Evolutionary conservation across 2,797 vertebrate species (phyloP), one percentile per base, ranked within the genome.

Genomic region (Gadopsis marmoratus): DNA sequence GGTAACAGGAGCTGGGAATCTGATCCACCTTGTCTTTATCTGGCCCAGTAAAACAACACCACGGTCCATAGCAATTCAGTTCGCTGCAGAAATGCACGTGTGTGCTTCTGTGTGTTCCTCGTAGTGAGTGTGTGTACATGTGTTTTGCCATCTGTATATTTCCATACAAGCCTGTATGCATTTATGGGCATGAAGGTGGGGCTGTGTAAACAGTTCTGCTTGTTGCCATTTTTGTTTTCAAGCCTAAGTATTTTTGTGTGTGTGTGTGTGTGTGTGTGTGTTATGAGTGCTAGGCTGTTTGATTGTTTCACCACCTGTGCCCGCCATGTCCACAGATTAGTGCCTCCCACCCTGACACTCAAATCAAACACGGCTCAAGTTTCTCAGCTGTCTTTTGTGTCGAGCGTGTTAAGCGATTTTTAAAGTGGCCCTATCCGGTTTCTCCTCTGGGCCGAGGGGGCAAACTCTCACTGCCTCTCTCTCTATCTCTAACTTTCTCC

Each of bases 301-400:
- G 89, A 95, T 95, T 95, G 94, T 96, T 96, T 94, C 86, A 91
- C 93, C 94, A 95, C 96, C 95, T 95, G 94, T 91, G 93, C 93
- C 88, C 83, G 64, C 82, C 70, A 84, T 29, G 62, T 91, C 83
- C 83, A 87, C 88, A 93, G 92, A 94, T 95, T 94, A 94, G 93
- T 90, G 79, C 88, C 90, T 92, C 88, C 89, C 88, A 90, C 86
- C 89, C 89, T 87, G 89, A 93, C 91, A 91, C 91, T 92, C 88
- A 90, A 92, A 91, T 93, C 91, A 94, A 92, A 92, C 87, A 91
- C 4, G 39, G 90, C 81, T 95, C 92, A 61, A 69, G 88, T 96
- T 96, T 94, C 94, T 89, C 41, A 83, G 84, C 91, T 93, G 90
- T 91, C 92, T 94, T 95, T 92, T 94, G 92, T 95, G 90, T 92